These are phyloP conservation scores for Hypsibius dujardini DNA, from an alignment of 1,140 invertebrate genomes.

Conservation along the genomic window DNA sequence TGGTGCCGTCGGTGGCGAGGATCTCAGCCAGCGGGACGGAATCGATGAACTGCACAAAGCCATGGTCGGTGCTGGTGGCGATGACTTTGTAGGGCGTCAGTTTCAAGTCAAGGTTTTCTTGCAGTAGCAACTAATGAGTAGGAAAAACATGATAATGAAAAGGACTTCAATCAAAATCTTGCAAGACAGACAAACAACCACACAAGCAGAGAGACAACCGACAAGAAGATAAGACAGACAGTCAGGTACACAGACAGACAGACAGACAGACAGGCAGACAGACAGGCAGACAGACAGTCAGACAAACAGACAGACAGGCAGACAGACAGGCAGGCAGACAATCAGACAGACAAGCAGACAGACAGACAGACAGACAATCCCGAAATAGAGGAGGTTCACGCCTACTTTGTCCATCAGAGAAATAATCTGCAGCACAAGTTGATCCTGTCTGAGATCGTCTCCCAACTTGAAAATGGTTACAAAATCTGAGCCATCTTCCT, in stretches of 20 bases:
- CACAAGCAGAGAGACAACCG: too few relatives aligned
- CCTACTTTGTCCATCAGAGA: constrained; percentile 72
- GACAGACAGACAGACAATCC: too few relatives aligned
- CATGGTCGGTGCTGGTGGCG: constrained; percentile 83
- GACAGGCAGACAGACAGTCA: too few relatives aligned
- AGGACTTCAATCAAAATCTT: not conserved
- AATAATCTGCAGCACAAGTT: constrained; percentile 86
- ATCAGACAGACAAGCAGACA: too few relatives aligned
- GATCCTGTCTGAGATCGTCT: constrained; percentile 95
- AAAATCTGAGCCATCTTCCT: constrained; percentile 62
- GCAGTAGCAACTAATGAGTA: constrained; percentile 51
- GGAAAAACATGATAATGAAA: constrained; percentile 12
- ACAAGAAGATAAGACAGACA: too few relatives aligned
- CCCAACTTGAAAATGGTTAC: constrained; percentile 95
- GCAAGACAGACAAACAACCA: not conserved
- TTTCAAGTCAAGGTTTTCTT: constrained; percentile 85
- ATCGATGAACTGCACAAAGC: constrained; percentile 93
- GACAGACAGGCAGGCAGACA: too few relatives aligned
- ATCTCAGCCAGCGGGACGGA: constrained; percentile 80
- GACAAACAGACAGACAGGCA: too few relatives aligned
- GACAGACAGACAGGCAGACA: too few relatives aligned
- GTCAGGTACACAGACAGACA: too few relatives aligned
- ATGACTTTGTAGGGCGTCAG: constrained; percentile 81
- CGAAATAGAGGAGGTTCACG: not conserved
- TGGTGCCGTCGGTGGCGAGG: constrained; percentile 60